phyloP scores from a whole-genome alignment of 1,140 invertebrate genomes.

The Scaptomyza hsui region DNA sequence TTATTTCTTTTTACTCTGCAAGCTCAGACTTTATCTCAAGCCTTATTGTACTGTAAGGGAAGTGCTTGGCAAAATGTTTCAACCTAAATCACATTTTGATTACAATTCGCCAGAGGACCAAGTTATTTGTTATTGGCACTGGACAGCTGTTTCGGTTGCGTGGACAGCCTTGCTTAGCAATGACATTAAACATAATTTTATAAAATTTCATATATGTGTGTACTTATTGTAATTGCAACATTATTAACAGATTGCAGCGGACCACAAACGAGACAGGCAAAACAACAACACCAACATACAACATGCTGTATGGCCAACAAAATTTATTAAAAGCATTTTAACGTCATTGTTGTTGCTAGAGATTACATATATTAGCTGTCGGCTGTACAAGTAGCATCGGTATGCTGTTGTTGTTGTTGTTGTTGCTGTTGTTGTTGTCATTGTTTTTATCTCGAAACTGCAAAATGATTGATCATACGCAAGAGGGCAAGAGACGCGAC shows the following conservation, averaged over 20 bases:
- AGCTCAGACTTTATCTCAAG: no score
- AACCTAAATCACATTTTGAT: neutral
- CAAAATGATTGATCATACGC: conserved; percentile 78
- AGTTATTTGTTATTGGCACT: conserved; percentile 36
- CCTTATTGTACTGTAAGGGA: no score
- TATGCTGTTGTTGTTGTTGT: conserved; percentile 58
- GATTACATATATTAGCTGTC: conserved; percentile 77
- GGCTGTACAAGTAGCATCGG: conserved; percentile 62
- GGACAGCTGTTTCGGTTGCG: neutral
- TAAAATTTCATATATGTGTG: conserved; percentile 56
- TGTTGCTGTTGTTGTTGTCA: conserved; percentile 59
- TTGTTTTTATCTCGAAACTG: conserved; percentile 64
- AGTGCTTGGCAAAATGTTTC: no score
- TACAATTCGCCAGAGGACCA: conserved; percentile 26
- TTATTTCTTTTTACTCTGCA: no score
- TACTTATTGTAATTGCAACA: conserved; percentile 74
- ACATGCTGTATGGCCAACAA: conserved; percentile 63
- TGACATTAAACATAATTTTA: conserved; percentile 61
- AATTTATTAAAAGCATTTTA: conserved; percentile 80
- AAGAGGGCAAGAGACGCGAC: conserved; percentile 36
- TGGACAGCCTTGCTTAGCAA: conserved; percentile 45
- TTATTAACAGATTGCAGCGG: conserved; percentile 76
- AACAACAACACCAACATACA: conserved; percentile 37
- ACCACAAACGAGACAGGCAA: conserved; percentile 50
- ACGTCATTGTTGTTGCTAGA: conserved; percentile 51